Evolutionary conservation across 2,113 vertebrate species (phyloP).

Genomic region (Alces alces): DNA sequence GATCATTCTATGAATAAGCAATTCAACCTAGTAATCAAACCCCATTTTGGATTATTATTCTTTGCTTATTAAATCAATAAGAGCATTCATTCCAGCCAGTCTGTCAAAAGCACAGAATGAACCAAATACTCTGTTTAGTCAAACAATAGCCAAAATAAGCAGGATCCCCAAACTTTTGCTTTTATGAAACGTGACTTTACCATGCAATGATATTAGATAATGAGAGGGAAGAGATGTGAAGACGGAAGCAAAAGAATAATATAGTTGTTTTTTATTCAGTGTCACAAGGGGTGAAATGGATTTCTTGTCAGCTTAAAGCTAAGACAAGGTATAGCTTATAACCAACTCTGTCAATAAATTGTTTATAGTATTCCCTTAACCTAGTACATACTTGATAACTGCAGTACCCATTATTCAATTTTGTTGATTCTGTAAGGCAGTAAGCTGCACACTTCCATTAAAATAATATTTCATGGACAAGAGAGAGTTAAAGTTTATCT

Average conservation of each 20-base stretch:
- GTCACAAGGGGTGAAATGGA: not conserved
- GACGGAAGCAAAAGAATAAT: not conserved
- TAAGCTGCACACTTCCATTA: not conserved
- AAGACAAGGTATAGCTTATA: not conserved
- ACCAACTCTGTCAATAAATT: not conserved
- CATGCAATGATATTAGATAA: constrained; percentile 17
- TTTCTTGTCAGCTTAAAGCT: constrained; percentile 23
- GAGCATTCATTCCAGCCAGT: constrained; percentile 36
- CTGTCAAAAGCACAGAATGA: constrained; percentile 43
- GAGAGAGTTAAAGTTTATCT: constrained; percentile 45
- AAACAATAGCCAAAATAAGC: constrained; percentile 54
- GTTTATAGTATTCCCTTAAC: not conserved
- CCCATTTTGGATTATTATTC: constrained; percentile 39
- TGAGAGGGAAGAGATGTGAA: constrained; percentile 15
- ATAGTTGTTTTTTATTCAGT: not conserved
- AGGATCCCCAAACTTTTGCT: not conserved
- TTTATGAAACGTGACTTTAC: constrained; percentile 38
- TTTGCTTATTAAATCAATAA: constrained; percentile 62
- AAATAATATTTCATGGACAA: constrained; percentile 21
- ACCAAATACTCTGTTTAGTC: constrained; percentile 65
- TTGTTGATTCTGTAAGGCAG: not conserved
- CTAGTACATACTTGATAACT: not conserved
- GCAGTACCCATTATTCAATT: not conserved
- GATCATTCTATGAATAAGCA: constrained; percentile 16
- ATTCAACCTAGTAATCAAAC: constrained; percentile 39